phyloP scores from a whole-genome alignment of 2,888 invertebrate species.

The Galeruca laticollis region DNA sequence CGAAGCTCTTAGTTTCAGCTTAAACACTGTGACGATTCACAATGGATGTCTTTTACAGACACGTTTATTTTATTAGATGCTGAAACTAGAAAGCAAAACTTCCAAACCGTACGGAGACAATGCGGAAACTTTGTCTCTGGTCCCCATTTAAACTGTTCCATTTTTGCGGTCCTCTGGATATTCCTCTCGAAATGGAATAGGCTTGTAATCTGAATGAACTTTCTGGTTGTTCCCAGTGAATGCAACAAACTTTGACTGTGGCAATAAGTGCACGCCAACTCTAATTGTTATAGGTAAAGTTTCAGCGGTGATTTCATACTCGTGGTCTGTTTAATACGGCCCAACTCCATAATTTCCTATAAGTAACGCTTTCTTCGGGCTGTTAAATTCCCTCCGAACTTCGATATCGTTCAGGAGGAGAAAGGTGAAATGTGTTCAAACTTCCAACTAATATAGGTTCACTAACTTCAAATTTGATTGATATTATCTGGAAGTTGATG shows the following conservation, averaged over 20 bases:
- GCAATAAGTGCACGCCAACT: constrained; percentile 58
- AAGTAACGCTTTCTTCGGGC: constrained; percentile 55
- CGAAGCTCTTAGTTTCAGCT: background rate
- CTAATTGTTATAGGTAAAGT: constrained; percentile 62
- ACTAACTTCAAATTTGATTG: background rate
- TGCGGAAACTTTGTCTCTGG: constrained; percentile 14
- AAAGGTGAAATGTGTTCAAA: constrained; percentile 17
- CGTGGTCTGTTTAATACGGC: constrained; percentile 60
- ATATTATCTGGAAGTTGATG: background rate
- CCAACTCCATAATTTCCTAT: constrained; percentile 54
- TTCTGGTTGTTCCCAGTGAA: constrained; percentile 43
- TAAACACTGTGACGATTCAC: constrained; percentile 3
- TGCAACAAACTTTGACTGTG: constrained; percentile 49
- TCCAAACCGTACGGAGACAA: background rate
- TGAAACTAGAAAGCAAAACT: constrained; percentile 8
- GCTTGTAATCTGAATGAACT: constrained; percentile 48
- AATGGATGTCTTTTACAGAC: background rate
- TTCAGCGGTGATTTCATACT: constrained; percentile 59
- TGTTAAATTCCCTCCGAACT: constrained; percentile 50
- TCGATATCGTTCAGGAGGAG: constrained; percentile 23
- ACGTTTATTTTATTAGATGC: constrained; percentile 1
- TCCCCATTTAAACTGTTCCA: constrained; percentile 26
- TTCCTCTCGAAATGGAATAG: constrained; percentile 45
- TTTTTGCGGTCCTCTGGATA: constrained; percentile 42
- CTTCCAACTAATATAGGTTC: constrained; percentile 4